Base-by-base conservation (phyloP, 2,888 invertebrate species). In the Scelioninae gen. 1 region DNA sequence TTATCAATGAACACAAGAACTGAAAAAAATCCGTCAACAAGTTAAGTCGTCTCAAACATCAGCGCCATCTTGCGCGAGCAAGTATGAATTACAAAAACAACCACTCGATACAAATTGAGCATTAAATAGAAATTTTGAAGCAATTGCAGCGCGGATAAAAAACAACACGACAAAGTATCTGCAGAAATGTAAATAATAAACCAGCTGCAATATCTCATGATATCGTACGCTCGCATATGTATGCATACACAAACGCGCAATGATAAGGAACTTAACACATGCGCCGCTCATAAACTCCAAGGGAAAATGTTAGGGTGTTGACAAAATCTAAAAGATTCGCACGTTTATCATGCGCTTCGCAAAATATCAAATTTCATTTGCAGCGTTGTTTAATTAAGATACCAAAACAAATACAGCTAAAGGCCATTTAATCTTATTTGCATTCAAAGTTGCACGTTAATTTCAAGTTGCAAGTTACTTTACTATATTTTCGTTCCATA, bases 131-230 rank as follows among this genome's bases (percentile, higher is more conserved):
- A 34, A 38, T 38, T 47, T 23, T 32, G 45, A 53, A 47, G 62
- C 53, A 69, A 63, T 69, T 62, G 62, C 62, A 63, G 38, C 55
- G 63, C 62, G 56, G 62, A 65, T 56, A 58, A 58, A 58, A 66
- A 58, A n/a, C 34, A 51, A 51, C 13, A 31, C 58, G 51, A 65
- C 75, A 47, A 66, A 75, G 40, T 77, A 65, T 78, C 71, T 65
- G 78, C 71, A 71, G 49, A 72, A 79, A 71, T 63, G 72, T 79
- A 79, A 79, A 79, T 72, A 79, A 79, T 72, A 72, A 79, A 79
- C 72, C 72, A 79, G 72, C 79, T 72, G 72, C 72, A 60, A 66
- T 78, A 66, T 80, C 74, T 72, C 66, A 60, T 72, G 72, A 66
- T 78, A 79, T 45, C 47, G 62, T 63, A 38, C 55, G 55, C 47